Evolutionary conservation across 2,888 invertebrate genomes (phyloP).

Genomic region (Tipula vernalis): DNA sequence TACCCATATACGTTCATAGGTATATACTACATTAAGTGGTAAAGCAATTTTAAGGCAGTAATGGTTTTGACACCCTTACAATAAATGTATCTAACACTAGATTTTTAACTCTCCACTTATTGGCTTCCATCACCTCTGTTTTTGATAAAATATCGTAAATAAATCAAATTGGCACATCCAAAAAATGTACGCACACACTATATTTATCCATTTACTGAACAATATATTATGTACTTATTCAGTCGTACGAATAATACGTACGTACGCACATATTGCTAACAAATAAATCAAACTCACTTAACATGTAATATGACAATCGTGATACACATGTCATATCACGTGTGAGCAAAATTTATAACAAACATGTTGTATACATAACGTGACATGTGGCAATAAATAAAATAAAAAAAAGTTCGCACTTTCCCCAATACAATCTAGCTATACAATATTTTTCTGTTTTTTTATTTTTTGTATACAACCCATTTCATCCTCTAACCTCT

Average conservation of each 20-base stretch:
- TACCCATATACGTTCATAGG: no score
- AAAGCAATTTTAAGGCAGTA: no score
- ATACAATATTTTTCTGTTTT: neutral
- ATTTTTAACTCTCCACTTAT: neutral
- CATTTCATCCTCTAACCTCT: neutral
- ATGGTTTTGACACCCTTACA: neutral
- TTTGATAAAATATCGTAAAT: neutral
- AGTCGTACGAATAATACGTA: neutral
- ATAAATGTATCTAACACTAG: neutral
- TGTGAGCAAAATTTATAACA: neutral
- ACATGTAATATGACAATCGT: neutral
- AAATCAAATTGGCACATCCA: neutral
- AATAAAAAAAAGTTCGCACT: neutral
- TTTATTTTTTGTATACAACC: neutral
- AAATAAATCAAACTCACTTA: neutral
- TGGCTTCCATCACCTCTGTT: neutral
- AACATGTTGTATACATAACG: neutral
- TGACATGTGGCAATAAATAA: neutral
- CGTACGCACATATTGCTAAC: neutral
- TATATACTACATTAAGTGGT: no score
- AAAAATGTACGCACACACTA: neutral
- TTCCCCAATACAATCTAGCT: neutral
- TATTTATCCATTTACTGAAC: neutral
- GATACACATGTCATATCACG: neutral
- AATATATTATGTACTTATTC: neutral